Percentiles rank a stretch among this genome's conserved stretches.
phyloP scores from a whole-genome alignment of 2,888 invertebrate species.

The Trissolcus brochymenae region DNA sequence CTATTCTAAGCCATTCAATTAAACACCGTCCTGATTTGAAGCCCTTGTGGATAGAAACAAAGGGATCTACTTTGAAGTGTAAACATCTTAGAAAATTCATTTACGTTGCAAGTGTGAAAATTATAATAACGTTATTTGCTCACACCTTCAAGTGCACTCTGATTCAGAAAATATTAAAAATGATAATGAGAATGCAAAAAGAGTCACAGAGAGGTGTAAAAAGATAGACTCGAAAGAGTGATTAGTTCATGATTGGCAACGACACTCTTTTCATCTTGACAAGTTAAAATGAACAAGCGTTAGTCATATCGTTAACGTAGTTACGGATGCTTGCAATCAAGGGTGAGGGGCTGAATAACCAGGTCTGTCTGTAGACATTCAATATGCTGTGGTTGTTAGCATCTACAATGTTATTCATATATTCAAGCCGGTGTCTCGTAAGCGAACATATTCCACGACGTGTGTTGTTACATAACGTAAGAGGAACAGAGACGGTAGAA shows the following conservation, averaged over 20 bases:
- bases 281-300: conserved; percentile 57
- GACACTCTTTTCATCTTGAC: conserved; percentile 17
- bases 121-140: conserved; percentile 4
- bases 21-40: conserved; percentile 45
- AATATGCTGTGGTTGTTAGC: conserved; percentile 73
- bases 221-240: neutral
- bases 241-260: conserved; percentile 12
- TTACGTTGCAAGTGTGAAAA: conserved; percentile 30
- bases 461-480: conserved; percentile 59
- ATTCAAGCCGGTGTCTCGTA: conserved; percentile 67
- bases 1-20: conserved; percentile 51
- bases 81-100: conserved; percentile 52
- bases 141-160: neutral
- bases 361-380: conserved; percentile 70
- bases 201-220: neutral
- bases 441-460: conserved; percentile 63
- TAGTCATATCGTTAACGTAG: conserved; percentile 72
- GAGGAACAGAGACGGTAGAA: conserved; percentile 56
- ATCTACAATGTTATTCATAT: conserved; percentile 75
- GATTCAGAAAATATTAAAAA: neutral
- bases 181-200: neutral
- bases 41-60: conserved; percentile 40
- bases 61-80: conserved; percentile 42
- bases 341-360: conserved; percentile 61
- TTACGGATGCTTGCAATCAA: conserved; percentile 75